Percentiles rank a stretch among this genome's conserved stretches.
phyloP scores from a whole-genome alignment of 1,140 invertebrate genomes.

The Cotesia typhae region DNA sequence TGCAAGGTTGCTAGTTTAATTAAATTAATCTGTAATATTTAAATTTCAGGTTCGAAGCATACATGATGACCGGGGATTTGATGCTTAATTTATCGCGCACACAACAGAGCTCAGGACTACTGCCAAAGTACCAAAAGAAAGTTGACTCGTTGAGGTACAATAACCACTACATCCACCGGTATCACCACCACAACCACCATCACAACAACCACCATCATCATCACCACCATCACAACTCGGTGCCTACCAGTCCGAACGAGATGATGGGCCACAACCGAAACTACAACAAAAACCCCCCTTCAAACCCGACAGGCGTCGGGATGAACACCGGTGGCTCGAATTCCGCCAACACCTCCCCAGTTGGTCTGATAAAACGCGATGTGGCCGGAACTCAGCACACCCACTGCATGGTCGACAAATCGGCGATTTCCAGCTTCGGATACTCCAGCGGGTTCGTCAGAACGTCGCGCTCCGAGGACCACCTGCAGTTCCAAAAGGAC shows the following conservation, averaged over 20 bases:
- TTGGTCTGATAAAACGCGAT: constrained; percentile 65
- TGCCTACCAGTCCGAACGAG: constrained; percentile 83
- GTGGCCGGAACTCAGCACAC: constrained; percentile 47
- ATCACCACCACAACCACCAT: constrained; percentile 57
- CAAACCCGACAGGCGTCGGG: no score
- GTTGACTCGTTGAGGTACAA: constrained; percentile 69
- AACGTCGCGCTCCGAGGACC: constrained; percentile 86
- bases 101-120: constrained; percentile 70
- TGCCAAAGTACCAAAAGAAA: constrained; percentile 74
- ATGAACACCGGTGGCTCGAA: constrained; percentile 59
- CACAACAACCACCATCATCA: constrained; percentile 66
- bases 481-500: constrained; percentile 81
- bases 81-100: constrained; percentile 90
- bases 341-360: constrained; percentile 68
- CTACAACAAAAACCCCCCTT: constrained; percentile 52
- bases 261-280: constrained; percentile 64
- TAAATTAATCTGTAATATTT: neutral
- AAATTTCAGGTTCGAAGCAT: constrained; percentile 80
- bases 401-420: constrained; percentile 35
- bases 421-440: constrained; percentile 51
- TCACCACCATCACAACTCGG: constrained; percentile 73
- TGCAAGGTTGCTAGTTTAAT: no score
- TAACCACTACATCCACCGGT: constrained; percentile 59
- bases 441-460: constrained; percentile 70
- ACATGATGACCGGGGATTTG: constrained; percentile 97